These are phyloP conservation scores for Panzeria rudis DNA, from an alignment of 2,888 invertebrate genomes.

Conservation along the genomic window DNA sequence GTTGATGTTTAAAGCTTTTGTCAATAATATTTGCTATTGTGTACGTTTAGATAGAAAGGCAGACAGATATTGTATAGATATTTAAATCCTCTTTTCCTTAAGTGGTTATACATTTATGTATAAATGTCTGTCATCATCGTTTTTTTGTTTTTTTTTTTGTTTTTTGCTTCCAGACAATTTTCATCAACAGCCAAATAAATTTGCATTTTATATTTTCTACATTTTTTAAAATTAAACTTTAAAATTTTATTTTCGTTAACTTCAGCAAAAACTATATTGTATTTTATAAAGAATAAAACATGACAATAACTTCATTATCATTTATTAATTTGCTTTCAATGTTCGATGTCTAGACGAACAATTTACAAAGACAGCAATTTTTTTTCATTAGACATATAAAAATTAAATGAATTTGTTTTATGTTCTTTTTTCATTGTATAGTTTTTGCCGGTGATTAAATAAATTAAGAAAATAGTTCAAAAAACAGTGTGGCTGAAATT, in stretches of 20 bases:
- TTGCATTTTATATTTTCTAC: constrained; percentile 41
- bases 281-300: neutral
- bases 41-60: constrained; percentile 18
- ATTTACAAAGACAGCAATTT: constrained; percentile 14
- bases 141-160: neutral
- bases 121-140: constrained; percentile 1
- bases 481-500: too few relatives aligned
- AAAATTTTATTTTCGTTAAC: constrained; percentile 30
- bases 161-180: constrained; percentile 27
- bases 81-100: constrained; percentile 52
- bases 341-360: constrained; percentile 54
- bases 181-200: constrained; percentile 48
- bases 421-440: neutral
- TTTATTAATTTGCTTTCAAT: constrained; percentile 60
- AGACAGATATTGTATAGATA: neutral
- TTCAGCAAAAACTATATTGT: constrained; percentile 28
- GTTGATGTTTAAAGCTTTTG: constrained; percentile 56
- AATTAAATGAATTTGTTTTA: constrained; percentile 5
- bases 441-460: neutral
- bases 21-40: constrained; percentile 53
- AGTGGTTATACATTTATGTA: constrained; percentile 32
- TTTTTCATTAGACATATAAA: constrained; percentile 5
- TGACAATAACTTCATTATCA: constrained; percentile 34
- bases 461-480: neutral
- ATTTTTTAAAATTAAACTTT: constrained; percentile 10